Evolutionary conservation across 2,888 invertebrate genomes (phyloP).

Genomic region (Perdita meconis): DNA sequence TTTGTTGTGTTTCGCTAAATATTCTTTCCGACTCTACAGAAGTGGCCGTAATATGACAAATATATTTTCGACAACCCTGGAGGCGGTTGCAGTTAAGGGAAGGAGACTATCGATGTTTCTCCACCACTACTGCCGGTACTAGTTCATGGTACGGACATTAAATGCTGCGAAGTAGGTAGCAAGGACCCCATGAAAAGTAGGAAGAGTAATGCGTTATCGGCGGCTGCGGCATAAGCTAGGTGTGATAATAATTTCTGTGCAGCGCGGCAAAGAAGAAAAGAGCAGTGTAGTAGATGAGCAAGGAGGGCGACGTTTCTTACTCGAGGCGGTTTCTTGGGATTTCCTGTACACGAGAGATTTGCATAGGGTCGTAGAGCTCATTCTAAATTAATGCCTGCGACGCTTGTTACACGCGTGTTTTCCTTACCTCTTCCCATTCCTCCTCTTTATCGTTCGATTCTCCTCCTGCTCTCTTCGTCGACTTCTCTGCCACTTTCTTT

Average conservation of each 20-base stretch:
- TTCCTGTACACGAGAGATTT: constrained; percentile 78
- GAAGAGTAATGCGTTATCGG: constrained; percentile 45
- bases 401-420: constrained; percentile 75
- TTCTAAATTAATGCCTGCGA: constrained; percentile 77
- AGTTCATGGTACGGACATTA: constrained; percentile 37
- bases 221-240: constrained; percentile 14
- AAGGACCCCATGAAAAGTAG: constrained; percentile 17
- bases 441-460: constrained; percentile 19
- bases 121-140: too few relatives aligned
- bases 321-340: constrained; percentile 66
- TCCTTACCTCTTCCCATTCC: constrained; percentile 33
- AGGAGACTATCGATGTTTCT: too few relatives aligned
- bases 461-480: constrained; percentile 8
- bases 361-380: constrained; percentile 72
- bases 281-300: constrained; percentile 27
- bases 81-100: too few relatives aligned
- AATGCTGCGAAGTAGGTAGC: constrained; percentile 38
- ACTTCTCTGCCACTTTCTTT: constrained; percentile 21
- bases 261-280: constrained; percentile 12
- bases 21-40: too few relatives aligned
- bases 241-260: constrained; percentile 65
- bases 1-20: too few relatives aligned
- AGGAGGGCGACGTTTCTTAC: constrained; percentile 28
- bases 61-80: too few relatives aligned
- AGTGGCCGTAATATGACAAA: too few relatives aligned